Percentiles rank a stretch among this genome's conserved stretches.
These are phyloP conservation scores for Drosophila navojoa DNA, from an alignment of 1,140 invertebrate species.

Conservation along the genomic window DNA sequence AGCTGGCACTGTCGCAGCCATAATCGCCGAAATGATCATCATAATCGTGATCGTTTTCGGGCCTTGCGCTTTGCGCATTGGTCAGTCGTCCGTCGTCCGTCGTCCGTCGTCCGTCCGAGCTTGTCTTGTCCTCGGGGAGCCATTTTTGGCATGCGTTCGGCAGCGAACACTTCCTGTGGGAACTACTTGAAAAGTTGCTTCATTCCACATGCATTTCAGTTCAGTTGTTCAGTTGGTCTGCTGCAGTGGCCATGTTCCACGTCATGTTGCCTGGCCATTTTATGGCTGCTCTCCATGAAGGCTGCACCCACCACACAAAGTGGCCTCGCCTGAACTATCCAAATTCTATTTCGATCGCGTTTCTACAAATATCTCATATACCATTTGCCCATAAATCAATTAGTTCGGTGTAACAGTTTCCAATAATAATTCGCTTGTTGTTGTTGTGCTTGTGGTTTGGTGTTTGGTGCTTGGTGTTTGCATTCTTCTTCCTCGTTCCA, in stretches of 20 bases:
- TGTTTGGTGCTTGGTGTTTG: background rate
- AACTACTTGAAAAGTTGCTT: conserved; percentile 67
- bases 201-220: conserved; percentile 40
- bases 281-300: conserved; percentile 26
- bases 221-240: conserved; percentile 26
- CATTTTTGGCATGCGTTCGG: conserved; percentile 78
- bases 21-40: conserved; percentile 70
- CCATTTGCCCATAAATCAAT: conserved; percentile 70
- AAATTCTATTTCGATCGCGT: conserved; percentile 38
- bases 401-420: conserved; percentile 66
- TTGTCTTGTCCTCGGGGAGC: conserved; percentile 71
- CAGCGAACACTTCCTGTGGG: conserved; percentile 78
- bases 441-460: background rate
- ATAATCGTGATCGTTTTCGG: conserved; percentile 76
- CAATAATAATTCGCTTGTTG: conserved; percentile 4
- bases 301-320: conserved; percentile 59
- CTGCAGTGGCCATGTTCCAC: conserved; percentile 23
- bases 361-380: conserved; percentile 51
- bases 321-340: conserved; percentile 16
- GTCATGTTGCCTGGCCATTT: conserved; percentile 47
- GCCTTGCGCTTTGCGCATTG: conserved; percentile 28
- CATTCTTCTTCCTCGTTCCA: conserved; percentile 13
- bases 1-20: conserved; percentile 46
- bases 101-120: conserved; percentile 46
- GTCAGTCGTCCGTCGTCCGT: conserved; percentile 42